A percentile compares a stretch with the other conserved stretches of the same genome.
Conservation (phyloP, 64 coral and sea anemone genomes). For the Montipora capricornis region DNA sequence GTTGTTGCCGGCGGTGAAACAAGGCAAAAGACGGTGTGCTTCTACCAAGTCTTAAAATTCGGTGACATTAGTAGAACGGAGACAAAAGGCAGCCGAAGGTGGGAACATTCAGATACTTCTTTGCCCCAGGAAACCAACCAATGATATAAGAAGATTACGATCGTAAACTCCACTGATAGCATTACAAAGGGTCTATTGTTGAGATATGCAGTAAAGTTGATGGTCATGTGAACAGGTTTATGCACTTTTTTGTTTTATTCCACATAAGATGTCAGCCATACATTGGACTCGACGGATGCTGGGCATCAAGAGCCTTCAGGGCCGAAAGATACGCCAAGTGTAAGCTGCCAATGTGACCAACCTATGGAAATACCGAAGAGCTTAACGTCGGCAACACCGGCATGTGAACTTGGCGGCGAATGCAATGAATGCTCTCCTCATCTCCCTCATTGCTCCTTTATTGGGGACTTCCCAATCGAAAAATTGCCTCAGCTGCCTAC, state of each 20-base stretch:
- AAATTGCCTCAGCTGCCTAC: slow-evolving; percentile 55
- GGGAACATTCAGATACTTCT: too few species aligned
- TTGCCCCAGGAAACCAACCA: too few species aligned
- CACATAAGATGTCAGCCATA: not conserved
- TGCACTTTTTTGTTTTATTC: not conserved
- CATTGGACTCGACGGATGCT: not conserved
- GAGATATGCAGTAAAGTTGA: too few species aligned
- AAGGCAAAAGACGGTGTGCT: too few species aligned
- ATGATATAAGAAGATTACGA: too few species aligned
- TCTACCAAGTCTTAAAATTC: too few species aligned
- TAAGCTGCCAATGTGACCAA: not conserved
- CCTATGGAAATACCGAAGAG: not conserved
- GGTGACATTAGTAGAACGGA: too few species aligned
- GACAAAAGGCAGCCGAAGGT: too few species aligned
- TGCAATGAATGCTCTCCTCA: slow-evolving; percentile 2
- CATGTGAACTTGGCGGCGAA: not conserved
- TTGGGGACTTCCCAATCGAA: slow-evolving; percentile 50
- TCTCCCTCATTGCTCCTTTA: slow-evolving; percentile 56
- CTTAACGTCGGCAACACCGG: not conserved
- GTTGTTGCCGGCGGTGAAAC: too few species aligned
- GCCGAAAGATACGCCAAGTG: not conserved
- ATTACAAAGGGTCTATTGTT: too few species aligned
- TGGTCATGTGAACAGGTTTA: too few species aligned
- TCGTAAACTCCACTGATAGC: too few species aligned
- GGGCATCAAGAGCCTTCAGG: not conserved